Base-by-base conservation (phyloP, 2,113 vertebrate genomes). In the Platichthys stellatus region DNA sequence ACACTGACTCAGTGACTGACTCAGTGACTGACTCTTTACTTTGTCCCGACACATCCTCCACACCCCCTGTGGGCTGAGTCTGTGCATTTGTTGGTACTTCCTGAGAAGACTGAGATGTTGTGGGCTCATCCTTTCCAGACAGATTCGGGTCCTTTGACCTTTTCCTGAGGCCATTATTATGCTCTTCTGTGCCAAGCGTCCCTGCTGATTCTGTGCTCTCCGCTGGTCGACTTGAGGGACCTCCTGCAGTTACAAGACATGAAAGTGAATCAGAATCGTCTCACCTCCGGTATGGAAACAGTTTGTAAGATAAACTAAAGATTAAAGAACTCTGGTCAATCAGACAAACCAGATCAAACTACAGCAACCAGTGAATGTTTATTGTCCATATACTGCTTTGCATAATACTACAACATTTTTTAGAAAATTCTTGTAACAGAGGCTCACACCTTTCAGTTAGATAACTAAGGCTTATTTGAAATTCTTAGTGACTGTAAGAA, bases 161-260 rank as follows among this genome's bases (percentile, higher is more conserved):
- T 87, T 94, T 97, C 78, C 89, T 93, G 53, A 95, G 90, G 40
- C 97, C 96, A 0, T 97, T 97, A 81, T 94, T 97, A 67, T 95
- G 95, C 74, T 97, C 97, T 62, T 96, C 95, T 0, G 74, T 63
- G 23, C 68, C 23, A 3, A 82, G 43, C 10, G 88, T 28, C 6
- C 62, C 85, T 6, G 74, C 61, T 3, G 90, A 72, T 61, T 96
- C 95, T 35, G 93, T 8, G 21, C 60, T 40, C 0, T 96, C 96
- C 0, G 87, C 20, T 9, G 82, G 71, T 70, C 91, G 95, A 84
- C 82, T 81, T 12, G 93, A 63, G 31, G 92, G 84, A 57, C 87
- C 92, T 63, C 93, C 97, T 96, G 90, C 63, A 63, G 7, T 23
- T 59, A 72, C 23, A 74, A 70, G 72, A 83, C 74, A 74, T 57